Conservation (phyloP, 2,797 vertebrate species). For the Propithecus perrieri region DNA sequence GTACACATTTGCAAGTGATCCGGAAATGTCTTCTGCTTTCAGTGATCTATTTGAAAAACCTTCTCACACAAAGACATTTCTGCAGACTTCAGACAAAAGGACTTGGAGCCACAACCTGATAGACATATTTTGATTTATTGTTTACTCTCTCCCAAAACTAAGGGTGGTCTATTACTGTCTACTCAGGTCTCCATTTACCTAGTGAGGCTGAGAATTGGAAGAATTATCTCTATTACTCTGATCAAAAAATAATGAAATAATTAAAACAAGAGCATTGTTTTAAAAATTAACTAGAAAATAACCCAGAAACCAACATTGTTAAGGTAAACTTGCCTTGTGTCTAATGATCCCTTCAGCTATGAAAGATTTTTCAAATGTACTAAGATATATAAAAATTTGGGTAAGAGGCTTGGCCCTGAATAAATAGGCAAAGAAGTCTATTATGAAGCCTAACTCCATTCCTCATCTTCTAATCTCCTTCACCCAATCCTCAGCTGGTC, state of each 20-base stretch:
- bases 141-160: background rate
- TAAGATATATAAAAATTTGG: background rate
- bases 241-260: conserved; percentile 19
- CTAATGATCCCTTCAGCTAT: background rate
- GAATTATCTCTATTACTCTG: background rate
- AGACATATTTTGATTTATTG: background rate
- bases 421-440: background rate
- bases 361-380: background rate
- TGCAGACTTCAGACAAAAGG: background rate
- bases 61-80: background rate
- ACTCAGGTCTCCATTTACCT: background rate
- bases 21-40: background rate
- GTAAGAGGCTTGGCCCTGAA: background rate
- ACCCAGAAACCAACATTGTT: background rate
- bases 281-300: background rate
- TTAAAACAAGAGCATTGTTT: background rate
- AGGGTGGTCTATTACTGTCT: background rate
- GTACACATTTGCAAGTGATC: background rate
- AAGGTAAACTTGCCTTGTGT: background rate
- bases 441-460: background rate
- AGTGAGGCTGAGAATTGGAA: background rate
- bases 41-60: background rate
- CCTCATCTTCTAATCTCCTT: background rate
- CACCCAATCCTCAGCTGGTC: background rate
- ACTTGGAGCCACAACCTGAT: background rate